Percentiles rank a stretch among this genome's conserved stretches.
These are phyloP conservation scores for Malaclemys terrapin DNA, from an alignment of 2,113 vertebrate species.

Conservation along the genomic window DNA sequence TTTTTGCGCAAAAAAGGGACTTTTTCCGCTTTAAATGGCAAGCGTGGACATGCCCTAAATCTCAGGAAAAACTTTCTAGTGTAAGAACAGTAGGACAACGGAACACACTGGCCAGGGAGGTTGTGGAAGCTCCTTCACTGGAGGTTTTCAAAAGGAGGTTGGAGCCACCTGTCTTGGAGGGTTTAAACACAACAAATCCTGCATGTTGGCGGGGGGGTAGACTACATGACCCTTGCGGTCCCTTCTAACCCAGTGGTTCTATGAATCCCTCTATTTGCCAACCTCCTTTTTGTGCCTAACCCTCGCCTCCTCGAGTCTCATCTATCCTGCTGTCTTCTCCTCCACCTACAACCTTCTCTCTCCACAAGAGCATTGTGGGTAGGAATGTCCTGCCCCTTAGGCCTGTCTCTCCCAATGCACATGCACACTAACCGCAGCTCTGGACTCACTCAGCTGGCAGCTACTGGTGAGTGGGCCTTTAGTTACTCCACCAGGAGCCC, in stretches of 20 bases:
- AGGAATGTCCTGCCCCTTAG: not conserved
- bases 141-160: too few species aligned
- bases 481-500: fast-evolving
- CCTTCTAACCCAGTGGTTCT: not conserved
- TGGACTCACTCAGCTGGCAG: not conserved
- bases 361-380: too few species aligned
- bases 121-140: too few species aligned
- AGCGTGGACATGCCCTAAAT: too few species aligned
- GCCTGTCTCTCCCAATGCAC: not conserved
- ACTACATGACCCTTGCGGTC: not conserved
- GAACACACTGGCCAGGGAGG: too few species aligned
- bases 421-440: not conserved
- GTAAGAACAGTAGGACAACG: too few species aligned
- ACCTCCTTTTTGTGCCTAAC: not conserved
- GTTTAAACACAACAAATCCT: not conserved
- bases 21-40: too few species aligned
- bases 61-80: too few species aligned
- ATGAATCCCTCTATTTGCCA: not conserved
- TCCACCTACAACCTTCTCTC: not conserved
- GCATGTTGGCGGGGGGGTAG: not conserved
- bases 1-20: too few species aligned
- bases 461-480: not conserved
- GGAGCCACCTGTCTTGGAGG: not conserved
- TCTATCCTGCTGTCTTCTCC: not conserved
- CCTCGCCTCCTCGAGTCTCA: not conserved